phyloP scores from a whole-genome alignment of 1,140 invertebrate genomes.

The Caligus rogercresseyi region DNA sequence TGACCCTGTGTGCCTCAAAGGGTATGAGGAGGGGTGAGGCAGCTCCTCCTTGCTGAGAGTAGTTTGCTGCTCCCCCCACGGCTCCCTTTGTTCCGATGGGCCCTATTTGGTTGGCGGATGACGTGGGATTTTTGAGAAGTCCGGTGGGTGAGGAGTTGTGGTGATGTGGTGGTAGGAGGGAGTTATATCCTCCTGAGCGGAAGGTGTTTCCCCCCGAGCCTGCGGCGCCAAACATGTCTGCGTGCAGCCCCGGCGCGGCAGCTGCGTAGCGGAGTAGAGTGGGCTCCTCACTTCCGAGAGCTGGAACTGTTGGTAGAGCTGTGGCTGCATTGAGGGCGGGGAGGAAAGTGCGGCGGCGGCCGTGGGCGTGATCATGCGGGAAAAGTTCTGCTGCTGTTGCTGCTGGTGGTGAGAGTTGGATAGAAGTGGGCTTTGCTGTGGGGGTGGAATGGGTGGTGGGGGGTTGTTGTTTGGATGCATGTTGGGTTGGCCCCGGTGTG shows the following conservation, averaged over 20 bases:
- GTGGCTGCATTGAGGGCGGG: background rate
- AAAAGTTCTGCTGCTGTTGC: background rate
- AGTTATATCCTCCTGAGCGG: background rate
- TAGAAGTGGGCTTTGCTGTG: background rate
- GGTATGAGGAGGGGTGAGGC: background rate
- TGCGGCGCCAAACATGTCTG: background rate
- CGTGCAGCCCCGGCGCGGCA: background rate
- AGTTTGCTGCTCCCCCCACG: no score
- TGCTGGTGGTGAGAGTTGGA: slow-evolving; percentile 1
- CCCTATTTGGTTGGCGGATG: background rate
- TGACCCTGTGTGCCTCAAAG: background rate
- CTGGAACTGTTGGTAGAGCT: background rate
- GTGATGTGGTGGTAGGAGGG: background rate
- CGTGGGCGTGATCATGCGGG: background rate
- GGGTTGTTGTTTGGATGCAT: background rate
- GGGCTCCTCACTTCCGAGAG: background rate
- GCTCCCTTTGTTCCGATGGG: slow-evolving; percentile 18
- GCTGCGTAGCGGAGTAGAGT: background rate
- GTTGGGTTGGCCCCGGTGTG: background rate
- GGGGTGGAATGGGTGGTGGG: background rate
- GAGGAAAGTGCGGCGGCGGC: background rate
- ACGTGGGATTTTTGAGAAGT: background rate
- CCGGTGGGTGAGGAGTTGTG: background rate
- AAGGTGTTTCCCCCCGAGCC: background rate
- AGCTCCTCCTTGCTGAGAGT: no score